phyloP scores from a whole-genome alignment of 1,140 invertebrate species.

The Zelostemma sp. region DNA sequence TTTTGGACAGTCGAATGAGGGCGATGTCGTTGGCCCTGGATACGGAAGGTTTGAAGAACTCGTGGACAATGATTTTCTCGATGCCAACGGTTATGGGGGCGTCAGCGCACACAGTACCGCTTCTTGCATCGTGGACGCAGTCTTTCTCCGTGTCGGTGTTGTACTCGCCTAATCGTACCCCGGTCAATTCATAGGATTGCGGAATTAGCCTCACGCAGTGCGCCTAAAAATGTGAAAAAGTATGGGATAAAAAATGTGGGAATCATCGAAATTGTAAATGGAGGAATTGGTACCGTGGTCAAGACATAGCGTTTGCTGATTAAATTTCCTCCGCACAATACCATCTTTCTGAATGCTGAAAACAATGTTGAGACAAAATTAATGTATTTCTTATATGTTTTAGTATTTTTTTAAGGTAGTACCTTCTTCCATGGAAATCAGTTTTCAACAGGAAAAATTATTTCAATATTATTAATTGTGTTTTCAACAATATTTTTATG shows the following conservation, averaged over 20 bases:
- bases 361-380: too few species aligned
- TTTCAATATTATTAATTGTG: too few species aligned
- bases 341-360: too few species aligned
- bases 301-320: conserved; percentile 77
- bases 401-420: too few species aligned
- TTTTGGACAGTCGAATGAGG: conserved; percentile 74
- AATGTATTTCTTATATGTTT: too few species aligned
- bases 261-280: too few species aligned
- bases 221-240: too few species aligned
- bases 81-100: conserved; percentile 74
- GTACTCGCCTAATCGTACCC: conserved; percentile 76
- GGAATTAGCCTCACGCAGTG: too few species aligned
- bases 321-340: conserved; percentile 82
- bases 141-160: conserved; percentile 71
- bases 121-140: conserved; percentile 65
- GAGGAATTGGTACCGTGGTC: conserved; percentile 74
- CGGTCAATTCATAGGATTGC: conserved; percentile 67
- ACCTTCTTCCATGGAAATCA: too few species aligned
- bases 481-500: too few species aligned
- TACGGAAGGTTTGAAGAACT: conserved; percentile 74
- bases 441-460: too few species aligned
- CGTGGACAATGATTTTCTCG: conserved; percentile 77
- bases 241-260: too few species aligned
- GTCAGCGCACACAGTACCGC: conserved; percentile 67
- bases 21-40: conserved; percentile 83